phyloP scores from a whole-genome alignment of 2,113 vertebrate species.

The Eleginops maclovinus region DNA sequence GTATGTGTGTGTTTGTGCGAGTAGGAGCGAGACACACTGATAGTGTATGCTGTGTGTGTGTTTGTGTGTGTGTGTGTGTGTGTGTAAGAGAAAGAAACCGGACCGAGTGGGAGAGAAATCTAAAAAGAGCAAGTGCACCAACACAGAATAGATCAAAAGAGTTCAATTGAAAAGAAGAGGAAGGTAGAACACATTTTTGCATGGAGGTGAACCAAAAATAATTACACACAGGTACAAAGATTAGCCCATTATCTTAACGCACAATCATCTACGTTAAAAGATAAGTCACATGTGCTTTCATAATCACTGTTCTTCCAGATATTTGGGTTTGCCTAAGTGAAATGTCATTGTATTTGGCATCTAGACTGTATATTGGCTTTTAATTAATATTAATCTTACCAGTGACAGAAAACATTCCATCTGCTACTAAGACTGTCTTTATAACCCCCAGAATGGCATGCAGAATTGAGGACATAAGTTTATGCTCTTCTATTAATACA shows the following conservation, averaged over 20 bases:
- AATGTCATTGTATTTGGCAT: constrained; percentile 13
- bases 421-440: not conserved
- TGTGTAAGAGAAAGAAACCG: constrained; percentile 9
- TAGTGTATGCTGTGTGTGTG: constrained; percentile 6
- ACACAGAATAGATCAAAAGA: constrained; percentile 61
- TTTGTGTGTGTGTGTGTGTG: constrained; percentile 23
- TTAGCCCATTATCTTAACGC: constrained; percentile 45
- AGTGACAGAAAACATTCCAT: not conserved
- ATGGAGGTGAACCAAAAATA: constrained; percentile 47
- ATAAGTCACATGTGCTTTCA: constrained; percentile 31
- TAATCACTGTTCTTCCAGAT: not conserved
- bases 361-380: not conserved
- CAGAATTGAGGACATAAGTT: not conserved
- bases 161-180: constrained; percentile 45
- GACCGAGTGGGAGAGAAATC: constrained; percentile 44
- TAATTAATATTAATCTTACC: constrained; percentile 8
- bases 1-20: constrained; percentile 20
- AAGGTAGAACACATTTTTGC: constrained; percentile 45
- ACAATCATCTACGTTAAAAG: constrained; percentile 4
- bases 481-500: not conserved
- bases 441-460: not conserved
- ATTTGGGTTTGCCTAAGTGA: not conserved
- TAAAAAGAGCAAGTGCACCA: constrained; percentile 57
- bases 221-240: constrained; percentile 46
- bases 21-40: constrained; percentile 31